Percentiles rank a stretch among this genome's conserved stretches.
Evolutionary conservation across 2,113 vertebrate species (phyloP).

Genomic region (Meleagris gallopavo): DNA sequence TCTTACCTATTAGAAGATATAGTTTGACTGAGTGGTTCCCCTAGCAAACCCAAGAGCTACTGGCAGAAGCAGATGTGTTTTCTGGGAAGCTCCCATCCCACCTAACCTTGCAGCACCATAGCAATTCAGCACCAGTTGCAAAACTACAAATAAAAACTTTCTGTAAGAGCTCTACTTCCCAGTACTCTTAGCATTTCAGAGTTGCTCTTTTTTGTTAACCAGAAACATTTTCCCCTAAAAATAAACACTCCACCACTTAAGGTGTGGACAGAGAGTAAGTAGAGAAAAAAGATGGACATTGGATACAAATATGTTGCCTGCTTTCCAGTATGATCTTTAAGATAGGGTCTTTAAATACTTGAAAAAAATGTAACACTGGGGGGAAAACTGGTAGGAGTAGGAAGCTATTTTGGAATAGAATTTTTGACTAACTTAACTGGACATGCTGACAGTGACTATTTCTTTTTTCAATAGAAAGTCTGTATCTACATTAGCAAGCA

Average conservation of each 20-base stretch:
- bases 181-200: neutral
- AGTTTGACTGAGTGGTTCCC: neutral
- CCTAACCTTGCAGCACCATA: neutral
- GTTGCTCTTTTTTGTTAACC: neutral
- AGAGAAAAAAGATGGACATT: neutral
- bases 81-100: neutral
- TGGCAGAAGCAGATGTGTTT: neutral
- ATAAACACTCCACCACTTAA: neutral
- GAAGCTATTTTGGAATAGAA: neutral
- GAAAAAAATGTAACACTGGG: too few relatives aligned
- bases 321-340: neutral
- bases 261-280: neutral
- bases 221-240: neutral
- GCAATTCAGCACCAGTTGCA: neutral
- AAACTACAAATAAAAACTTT: neutral
- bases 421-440: neutral
- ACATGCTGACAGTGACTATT: neutral
- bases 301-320: neutral
- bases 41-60: neutral
- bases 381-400: neutral
- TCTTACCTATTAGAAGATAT: neutral
- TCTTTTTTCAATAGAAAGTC: neutral
- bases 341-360: neutral
- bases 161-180: neutral
- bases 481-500: rapidly evolving